Percentiles rank a stretch among this genome's conserved stretches.
Evolutionary conservation across 2,797 vertebrate genomes (phyloP).

Genomic region (Karalla daura): DNA sequence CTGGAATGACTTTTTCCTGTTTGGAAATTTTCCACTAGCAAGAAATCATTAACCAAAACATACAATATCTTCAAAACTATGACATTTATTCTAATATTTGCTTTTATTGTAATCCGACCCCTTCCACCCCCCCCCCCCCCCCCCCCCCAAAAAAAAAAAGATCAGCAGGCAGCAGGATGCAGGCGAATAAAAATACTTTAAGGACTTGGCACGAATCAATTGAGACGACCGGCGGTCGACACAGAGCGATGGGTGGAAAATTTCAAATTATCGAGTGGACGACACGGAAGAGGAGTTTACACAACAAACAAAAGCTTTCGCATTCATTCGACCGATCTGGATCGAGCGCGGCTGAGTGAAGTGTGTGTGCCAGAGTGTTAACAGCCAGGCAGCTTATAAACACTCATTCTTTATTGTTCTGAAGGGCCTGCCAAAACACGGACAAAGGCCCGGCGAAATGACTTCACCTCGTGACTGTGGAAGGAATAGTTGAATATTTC

Average conservation of each 20-base stretch:
- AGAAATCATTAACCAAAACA: conserved; percentile 13
- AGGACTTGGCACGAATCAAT: conserved; percentile 16
- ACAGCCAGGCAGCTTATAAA: conserved; percentile 62
- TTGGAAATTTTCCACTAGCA: conserved; percentile 23
- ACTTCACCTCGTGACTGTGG: conserved; percentile 9
- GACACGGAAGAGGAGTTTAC: conserved; percentile 1
- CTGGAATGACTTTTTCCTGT: conserved; percentile 34
- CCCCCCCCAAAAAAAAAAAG: too few relatives aligned
- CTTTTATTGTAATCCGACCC: conserved; percentile 7
- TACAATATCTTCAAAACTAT: neutral
- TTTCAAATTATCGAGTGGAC: neutral
- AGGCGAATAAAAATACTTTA: conserved; percentile 41
- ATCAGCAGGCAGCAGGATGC: neutral
- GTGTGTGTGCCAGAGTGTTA: conserved; percentile 46
- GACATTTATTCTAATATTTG: conserved; percentile 1
- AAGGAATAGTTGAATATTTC: conserved; percentile 8
- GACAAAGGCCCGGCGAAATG: conserved; percentile 13
- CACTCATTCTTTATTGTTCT: conserved; percentile 56
- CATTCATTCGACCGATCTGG: conserved; percentile 7
- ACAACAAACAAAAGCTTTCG: conserved; percentile 36
- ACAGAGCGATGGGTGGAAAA: neutral
- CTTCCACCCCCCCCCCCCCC: conserved; percentile 36
- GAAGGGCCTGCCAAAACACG: conserved; percentile 25
- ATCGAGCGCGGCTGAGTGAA: conserved; percentile 7
- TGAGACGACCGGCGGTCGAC: conserved; percentile 23